Base-by-base conservation (phyloP, 2,797 vertebrate species). In the Helostoma temminkii region DNA sequence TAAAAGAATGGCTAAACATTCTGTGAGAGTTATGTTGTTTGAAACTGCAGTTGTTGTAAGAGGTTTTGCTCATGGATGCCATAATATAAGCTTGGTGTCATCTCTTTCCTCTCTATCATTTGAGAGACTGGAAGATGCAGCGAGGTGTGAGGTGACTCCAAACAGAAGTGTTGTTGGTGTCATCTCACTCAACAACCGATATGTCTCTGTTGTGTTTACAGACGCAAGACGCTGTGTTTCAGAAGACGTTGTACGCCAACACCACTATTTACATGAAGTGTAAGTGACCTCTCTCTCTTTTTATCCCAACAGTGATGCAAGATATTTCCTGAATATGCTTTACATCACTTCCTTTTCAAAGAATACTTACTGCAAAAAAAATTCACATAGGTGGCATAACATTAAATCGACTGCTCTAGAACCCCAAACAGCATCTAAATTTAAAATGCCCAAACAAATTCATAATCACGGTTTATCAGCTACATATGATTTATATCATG, bases 211-310 rank as follows among this genome's bases (percentile, higher is more conserved):
- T 73, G 80, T 60, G 47, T 65, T 94, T 93, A 34, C 82, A 97
- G 96, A 79, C 76, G 0, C 92, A 93, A 49, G 90, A 94, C 68
- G 92, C 91, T 30, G 94, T 94, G 83, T 97, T 98, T 84, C 95
- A 94, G 74, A 98, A 97, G 88, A 97, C 96, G 41, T 91, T 98
- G 42, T 97, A 97, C 80, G 93, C 93, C 88, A 97, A 97, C 90
- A 96, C 96, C 42, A 96, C 96, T 39, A 94, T 98, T 89, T 96
- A 89, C 82, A 89, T 98, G 89, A 96, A 90, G 81, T 98, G 97
- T 98, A 92, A 96, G 97, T 43, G 5, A 49, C 0, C 2, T 22
- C 3, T 52, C 41, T 2, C 28, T 8, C 8, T 30, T 30, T 30
- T 56, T 11, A 53, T 26, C 3, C 1, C 5, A 42, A 43, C 24